Percentiles rank a stretch among this genome's conserved stretches.
phyloP scores from a whole-genome alignment of 2,113 vertebrate genomes.

The Typhlomys cinereus region DNA sequence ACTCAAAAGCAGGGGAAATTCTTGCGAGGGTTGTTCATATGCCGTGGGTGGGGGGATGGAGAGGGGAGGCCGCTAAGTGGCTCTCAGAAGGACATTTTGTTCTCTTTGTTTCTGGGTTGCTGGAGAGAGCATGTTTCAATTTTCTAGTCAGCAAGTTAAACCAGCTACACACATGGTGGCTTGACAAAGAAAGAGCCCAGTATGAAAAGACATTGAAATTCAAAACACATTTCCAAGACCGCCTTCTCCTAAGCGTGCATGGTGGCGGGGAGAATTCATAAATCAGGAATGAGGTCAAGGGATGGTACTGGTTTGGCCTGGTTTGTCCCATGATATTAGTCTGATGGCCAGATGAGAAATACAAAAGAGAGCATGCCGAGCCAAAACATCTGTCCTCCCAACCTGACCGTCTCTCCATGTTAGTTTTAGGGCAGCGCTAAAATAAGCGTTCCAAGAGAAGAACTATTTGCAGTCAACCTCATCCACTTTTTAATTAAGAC shows the following conservation, averaged over 20 bases:
- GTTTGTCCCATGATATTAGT: constrained; percentile 26
- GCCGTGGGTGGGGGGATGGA: neutral
- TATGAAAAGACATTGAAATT: constrained; percentile 68
- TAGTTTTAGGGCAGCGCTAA: neutral
- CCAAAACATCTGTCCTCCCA: constrained; percentile 23
- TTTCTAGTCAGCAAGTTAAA: constrained; percentile 65
- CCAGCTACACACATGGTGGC: constrained; percentile 42
- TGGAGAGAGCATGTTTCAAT: constrained; percentile 44
- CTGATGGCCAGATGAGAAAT: constrained; percentile 44
- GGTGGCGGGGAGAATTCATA: constrained; percentile 21
- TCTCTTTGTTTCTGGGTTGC: constrained; percentile 66
- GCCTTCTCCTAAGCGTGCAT: constrained; percentile 26
- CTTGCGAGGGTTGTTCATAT: neutral
- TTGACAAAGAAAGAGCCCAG: constrained; percentile 59
- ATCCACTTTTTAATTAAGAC: constrained; percentile 27
- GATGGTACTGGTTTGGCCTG: constrained; percentile 45
- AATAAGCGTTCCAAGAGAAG: constrained; percentile 23
- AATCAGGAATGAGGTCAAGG: constrained; percentile 60
- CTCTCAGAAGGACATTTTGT: constrained; percentile 56
- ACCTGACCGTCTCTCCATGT: neutral
- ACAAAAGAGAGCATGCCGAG: constrained; percentile 15
- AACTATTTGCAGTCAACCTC: neutral
- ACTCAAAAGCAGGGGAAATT: constrained; percentile 11
- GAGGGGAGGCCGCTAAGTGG: neutral
- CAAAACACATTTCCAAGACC: constrained; percentile 46